phyloP scores from a whole-genome alignment of 2,888 invertebrate genomes.

The Ochropacha duplaris region DNA sequence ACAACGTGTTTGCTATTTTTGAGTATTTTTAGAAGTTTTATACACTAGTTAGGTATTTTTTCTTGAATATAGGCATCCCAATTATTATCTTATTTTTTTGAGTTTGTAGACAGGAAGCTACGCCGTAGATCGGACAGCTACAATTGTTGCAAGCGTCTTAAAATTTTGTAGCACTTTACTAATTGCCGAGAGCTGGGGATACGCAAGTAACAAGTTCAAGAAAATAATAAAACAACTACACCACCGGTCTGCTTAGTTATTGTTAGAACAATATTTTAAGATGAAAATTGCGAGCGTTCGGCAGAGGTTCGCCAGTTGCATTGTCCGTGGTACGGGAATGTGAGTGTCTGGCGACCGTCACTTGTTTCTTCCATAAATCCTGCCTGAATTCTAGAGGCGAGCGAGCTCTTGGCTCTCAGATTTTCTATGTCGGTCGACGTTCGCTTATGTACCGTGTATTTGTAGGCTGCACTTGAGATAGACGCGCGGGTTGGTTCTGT shows the following conservation, averaged over 20 bases:
- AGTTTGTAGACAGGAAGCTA: background rate
- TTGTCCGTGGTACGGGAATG: background rate
- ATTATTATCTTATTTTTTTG: background rate
- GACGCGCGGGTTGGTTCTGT: conserved; percentile 17
- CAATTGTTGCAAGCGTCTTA: background rate
- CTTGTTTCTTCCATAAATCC: background rate
- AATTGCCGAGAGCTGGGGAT: background rate
- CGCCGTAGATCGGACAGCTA: background rate
- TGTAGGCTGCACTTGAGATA: conserved; percentile 27
- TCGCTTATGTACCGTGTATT: conserved; percentile 33
- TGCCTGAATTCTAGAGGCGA: background rate
- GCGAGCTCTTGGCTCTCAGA: background rate
- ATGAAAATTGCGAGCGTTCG: background rate
- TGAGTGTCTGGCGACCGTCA: background rate
- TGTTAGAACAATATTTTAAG: background rate
- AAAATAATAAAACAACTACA: background rate
- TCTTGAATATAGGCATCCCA: too few relatives aligned
- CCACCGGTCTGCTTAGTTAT: background rate
- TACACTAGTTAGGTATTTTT: too few relatives aligned
- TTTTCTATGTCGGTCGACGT: conserved; percentile 10
- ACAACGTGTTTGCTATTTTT: too few relatives aligned
- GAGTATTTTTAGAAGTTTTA: too few relatives aligned
- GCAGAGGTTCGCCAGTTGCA: background rate
- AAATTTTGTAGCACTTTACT: background rate
- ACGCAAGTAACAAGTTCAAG: background rate